Conservation (phyloP, 2,113 vertebrate genomes). For the Hystrix cristata region DNA sequence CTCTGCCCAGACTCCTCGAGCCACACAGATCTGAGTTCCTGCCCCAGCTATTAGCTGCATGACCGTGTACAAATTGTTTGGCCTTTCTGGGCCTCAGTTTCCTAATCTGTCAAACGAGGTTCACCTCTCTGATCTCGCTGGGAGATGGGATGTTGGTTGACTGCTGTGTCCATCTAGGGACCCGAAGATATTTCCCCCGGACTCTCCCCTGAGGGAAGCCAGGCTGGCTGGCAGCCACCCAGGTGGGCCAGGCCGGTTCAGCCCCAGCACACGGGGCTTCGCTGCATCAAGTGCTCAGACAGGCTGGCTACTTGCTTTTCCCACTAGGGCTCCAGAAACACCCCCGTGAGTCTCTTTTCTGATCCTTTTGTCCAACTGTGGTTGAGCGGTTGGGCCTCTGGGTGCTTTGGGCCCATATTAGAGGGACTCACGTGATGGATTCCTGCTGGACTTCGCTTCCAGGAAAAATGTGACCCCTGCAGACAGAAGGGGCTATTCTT, state of each 20-base stretch:
- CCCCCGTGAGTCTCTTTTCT: neutral
- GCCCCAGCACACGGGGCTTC: fast-evolving
- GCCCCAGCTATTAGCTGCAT: neutral
- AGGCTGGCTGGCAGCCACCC: neutral
- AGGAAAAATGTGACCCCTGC: neutral
- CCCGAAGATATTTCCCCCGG: neutral
- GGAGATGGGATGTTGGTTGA: neutral
- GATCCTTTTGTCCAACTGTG: neutral
- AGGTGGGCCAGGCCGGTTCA: fast-evolving
- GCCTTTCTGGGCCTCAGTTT: constrained; percentile 44
- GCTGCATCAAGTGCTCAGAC: fast-evolving
- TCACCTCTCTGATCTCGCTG: neutral
- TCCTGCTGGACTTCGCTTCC: neutral
- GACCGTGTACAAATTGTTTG: constrained; percentile 2
- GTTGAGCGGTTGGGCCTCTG: neutral
- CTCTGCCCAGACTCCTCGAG: neutral
- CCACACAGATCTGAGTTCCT: neutral
- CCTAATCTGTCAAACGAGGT: neutral
- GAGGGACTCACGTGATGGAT: neutral
- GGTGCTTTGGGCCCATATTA: neutral
- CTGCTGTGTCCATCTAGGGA: fast-evolving
- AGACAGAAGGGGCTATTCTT: neutral
- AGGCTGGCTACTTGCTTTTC: fast-evolving
- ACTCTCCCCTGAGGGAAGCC: neutral
- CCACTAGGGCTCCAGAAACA: neutral